Conservation (phyloP, 2,888 invertebrate genomes). For the Mesopsocus fuscifrons region DNA sequence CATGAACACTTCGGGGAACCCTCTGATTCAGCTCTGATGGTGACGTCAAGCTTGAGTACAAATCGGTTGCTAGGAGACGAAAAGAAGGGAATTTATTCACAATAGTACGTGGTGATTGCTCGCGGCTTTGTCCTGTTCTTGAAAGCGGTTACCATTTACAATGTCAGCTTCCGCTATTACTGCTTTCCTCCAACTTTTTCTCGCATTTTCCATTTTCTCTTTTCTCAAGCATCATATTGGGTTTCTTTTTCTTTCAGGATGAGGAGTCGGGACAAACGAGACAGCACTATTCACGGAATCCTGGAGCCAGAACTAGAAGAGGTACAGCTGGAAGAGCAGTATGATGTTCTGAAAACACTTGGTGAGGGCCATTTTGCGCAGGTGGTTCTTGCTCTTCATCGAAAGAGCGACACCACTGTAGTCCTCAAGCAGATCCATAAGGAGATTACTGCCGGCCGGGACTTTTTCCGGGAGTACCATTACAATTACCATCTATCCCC, state of each 20-base stretch:
- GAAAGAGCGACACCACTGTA: constrained; percentile 38
- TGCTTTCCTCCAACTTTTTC: too few species aligned
- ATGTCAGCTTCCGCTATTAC: too few species aligned
- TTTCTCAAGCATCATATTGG: too few species aligned
- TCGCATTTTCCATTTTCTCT: too few species aligned
- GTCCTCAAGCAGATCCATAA: constrained; percentile 48
- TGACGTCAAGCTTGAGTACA: too few species aligned
- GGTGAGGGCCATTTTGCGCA: constrained; percentile 51
- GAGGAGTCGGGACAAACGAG: constrained; percentile 7
- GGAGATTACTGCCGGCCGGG: constrained; percentile 34
- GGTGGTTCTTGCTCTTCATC: constrained; percentile 39
- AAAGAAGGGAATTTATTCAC: too few species aligned
- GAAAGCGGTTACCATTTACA: too few species aligned
- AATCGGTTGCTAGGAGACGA: too few species aligned
- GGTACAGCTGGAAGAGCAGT: constrained; percentile 35
- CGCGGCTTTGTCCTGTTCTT: too few species aligned
- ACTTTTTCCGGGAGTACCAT: constrained; percentile 57
- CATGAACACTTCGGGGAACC: too few species aligned
- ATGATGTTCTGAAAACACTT: constrained; percentile 40
- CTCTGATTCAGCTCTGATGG: too few species aligned
- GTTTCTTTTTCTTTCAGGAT: constrained; percentile 8
- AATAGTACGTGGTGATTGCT: too few species aligned
- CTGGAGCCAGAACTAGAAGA: constrained; percentile 32
- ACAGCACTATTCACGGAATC: constrained; percentile 27
- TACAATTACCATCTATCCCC: constrained; percentile 59